A percentile compares a stretch with the other conserved stretches of the same genome.
phyloP scores from a whole-genome alignment of 2,888 invertebrate genomes.

The Allolobophora icterica region DNA sequence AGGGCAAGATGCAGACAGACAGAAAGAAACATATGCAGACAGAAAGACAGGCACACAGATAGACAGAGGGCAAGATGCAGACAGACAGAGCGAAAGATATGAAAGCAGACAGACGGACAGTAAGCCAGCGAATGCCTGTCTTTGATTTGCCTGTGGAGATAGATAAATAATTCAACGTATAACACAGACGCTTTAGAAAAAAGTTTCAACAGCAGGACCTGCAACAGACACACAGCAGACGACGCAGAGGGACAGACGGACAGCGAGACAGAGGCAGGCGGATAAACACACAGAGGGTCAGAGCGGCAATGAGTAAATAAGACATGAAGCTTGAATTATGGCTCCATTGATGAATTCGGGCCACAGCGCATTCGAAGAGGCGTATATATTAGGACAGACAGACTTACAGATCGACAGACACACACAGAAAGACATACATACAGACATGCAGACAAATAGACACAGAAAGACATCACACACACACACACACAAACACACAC shows the following conservation, averaged over 20 bases:
- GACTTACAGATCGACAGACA: not conserved
- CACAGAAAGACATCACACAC: not conserved
- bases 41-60: too few species aligned
- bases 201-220: not conserved
- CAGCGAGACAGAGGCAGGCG: not conserved
- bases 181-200: not conserved
- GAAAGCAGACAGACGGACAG: not conserved
- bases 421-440: not conserved
- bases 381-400: not conserved
- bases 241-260: not conserved
- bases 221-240: not conserved
- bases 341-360: constrained; percentile 17
- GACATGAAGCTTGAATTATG: constrained; percentile 9
- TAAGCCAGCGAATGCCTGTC: not conserved
- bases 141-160: not conserved
- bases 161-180: not conserved
- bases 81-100: not conserved
- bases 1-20: too few species aligned
- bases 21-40: too few species aligned
- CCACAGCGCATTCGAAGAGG: not conserved
- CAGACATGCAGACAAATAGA: not conserved
- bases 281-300: not conserved
- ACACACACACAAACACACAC: not conserved
- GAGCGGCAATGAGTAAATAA: not conserved
- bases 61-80: too few species aligned